These are phyloP conservation scores for Gymnocypris eckloni DNA, from an alignment of 2,797 vertebrate genomes.

Conservation along the genomic window DNA sequence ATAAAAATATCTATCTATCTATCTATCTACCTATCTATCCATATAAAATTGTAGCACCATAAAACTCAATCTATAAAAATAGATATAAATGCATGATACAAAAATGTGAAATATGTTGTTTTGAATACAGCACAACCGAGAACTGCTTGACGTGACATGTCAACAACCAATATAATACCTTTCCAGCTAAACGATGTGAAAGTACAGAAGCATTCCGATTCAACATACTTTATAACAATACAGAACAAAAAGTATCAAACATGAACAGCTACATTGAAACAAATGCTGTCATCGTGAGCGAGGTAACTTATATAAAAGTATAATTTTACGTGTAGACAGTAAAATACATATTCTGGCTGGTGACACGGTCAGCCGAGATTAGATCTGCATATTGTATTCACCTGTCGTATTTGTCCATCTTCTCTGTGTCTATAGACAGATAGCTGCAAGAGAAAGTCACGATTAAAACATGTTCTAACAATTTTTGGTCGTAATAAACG, in stretches of 20 bases:
- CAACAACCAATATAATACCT: background rate
- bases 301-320: background rate
- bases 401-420: conserved; percentile 47
- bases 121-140: background rate
- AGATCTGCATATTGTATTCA: background rate
- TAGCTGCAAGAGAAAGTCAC: conserved; percentile 26
- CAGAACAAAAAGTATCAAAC: background rate
- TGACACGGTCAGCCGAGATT: background rate
- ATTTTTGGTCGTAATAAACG: background rate
- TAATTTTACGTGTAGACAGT: background rate
- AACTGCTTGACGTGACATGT: background rate
- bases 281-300: background rate
- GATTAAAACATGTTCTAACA: background rate
- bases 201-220: background rate
- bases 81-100: background rate
- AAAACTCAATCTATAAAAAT: background rate
- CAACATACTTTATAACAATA: background rate
- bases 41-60: background rate
- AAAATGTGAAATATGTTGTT: background rate
- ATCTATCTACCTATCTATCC: too few relatives aligned
- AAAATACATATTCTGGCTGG: background rate
- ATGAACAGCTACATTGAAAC: background rate
- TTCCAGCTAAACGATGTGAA: background rate
- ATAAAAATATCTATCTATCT: background rate
- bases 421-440: conserved; percentile 39